Percentiles rank a stretch among this genome's conserved stretches.
Evolutionary conservation across 2,888 invertebrate species (phyloP).

Genomic region (Pyrocoelia pectoralis): DNA sequence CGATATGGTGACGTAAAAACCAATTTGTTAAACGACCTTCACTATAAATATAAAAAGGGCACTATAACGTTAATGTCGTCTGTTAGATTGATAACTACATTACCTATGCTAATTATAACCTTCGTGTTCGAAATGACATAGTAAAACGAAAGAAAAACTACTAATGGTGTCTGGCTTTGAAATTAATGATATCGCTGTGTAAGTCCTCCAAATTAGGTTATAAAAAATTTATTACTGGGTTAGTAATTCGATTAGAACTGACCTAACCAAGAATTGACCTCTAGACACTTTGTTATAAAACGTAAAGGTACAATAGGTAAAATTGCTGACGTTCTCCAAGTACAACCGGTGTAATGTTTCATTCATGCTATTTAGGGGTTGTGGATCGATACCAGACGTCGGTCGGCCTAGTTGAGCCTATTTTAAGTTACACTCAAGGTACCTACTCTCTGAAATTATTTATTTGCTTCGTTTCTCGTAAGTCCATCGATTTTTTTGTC

Average conservation of each 20-base stretch:
- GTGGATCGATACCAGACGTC: constrained; percentile 14
- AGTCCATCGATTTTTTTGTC: not conserved
- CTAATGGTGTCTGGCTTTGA: not conserved
- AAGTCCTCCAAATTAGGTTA: not conserved
- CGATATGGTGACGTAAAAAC: too few species aligned
- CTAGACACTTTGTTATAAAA: constrained; percentile 20
- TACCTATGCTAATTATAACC: too few species aligned
- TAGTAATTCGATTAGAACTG: constrained; percentile 26
- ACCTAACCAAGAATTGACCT: constrained; percentile 26
- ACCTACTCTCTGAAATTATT: not conserved
- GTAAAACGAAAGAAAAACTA: not conserved
- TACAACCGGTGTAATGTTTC: constrained; percentile 24
- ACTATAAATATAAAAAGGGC: too few species aligned
- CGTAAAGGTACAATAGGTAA: constrained; percentile 21
- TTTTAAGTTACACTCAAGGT: constrained; percentile 3
- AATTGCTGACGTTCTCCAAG: constrained; percentile 21
- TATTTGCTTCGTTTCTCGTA: not conserved
- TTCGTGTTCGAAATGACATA: not conserved
- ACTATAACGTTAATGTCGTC: too few species aligned
- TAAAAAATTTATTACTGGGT: constrained; percentile 19
- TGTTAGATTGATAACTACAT: too few species aligned
- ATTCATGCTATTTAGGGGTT: constrained; percentile 23
- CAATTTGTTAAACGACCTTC: too few species aligned
- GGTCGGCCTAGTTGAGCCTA: constrained; percentile 16
- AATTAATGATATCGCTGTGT: not conserved